These are phyloP conservation scores for Pentalonia nigronervosa DNA, from an alignment of 1,140 invertebrate genomes.

Conservation along the genomic window DNA sequence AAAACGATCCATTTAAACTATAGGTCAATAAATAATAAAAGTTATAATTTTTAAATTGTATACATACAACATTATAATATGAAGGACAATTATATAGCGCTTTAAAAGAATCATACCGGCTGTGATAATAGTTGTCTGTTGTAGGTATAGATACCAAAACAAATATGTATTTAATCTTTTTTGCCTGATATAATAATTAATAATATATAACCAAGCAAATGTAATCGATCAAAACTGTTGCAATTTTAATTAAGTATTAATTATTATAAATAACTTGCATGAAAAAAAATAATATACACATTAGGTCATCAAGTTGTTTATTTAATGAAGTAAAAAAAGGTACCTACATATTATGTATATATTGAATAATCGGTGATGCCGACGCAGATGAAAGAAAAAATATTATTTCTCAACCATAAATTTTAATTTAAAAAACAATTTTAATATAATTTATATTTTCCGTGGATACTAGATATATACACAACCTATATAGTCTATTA, in stretches of 20 bases:
- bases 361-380: background rate
- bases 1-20: background rate
- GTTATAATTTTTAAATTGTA: background rate
- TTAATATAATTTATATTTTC: background rate
- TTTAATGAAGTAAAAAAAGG: background rate
- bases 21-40: background rate
- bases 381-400: background rate
- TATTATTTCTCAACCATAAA: background rate
- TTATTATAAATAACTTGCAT: background rate
- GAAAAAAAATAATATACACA: background rate
- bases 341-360: background rate
- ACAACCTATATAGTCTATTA: background rate
- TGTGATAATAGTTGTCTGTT: background rate
- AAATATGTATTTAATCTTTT: background rate
- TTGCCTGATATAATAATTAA: background rate
- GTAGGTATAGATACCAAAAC: background rate
- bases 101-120: background rate
- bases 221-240: background rate
- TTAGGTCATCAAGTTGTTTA: background rate
- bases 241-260: background rate
- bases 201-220: background rate
- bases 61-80: background rate
- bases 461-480: background rate
- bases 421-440: conserved; percentile 24
- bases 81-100: background rate